Evolutionary conservation across 2,888 invertebrate species (phyloP), one percentile per base, ranked within the genome.

Genomic region (Ophraella communa): DNA sequence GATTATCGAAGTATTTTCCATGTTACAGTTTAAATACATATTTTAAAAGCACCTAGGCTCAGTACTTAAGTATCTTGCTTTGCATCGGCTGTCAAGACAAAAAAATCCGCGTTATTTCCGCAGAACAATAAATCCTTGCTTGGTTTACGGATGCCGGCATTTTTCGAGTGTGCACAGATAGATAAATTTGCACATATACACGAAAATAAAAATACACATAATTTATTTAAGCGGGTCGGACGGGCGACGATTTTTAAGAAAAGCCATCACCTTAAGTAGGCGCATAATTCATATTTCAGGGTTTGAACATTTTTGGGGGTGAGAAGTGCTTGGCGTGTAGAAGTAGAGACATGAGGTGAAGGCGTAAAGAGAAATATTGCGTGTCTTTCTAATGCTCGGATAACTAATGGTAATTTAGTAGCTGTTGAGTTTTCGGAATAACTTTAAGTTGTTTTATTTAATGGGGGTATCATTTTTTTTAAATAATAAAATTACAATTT

Each of bases 181-280:
- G 77, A 80, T 79, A 79, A 79, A 79, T 79, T 76, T 72, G 73
- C 75, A 77, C 76, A 73, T 66, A 78, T 74, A 74, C 72, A 74
- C 75, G 76, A 73, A 78, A 78, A 77, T 77, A 78, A 77, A 77
- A 77, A 77, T 76, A 76, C 75, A 76, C 75, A 80, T 81, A 81
- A 81, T 81, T 81, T 81, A 80, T 81, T 80, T 80, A 78, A 27
- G 49, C 49, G 27, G 49, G 49, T 24, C 24, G 49, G 24, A 24
- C 49, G 49, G 77, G 80, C 78, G 79, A 78, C 81, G 82, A 82
- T 80, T 82, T 60, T 83, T 82, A 82, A 81, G 82, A 80, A 82
- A 83, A 83, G 83, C 82, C 78, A 83, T 83, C 83, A 82, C 79
- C 82, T 80, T 82, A 83, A 83, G 83, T 83, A 83, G 78, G 79